These are phyloP conservation scores for Cylindroiulus punctatus DNA, from an alignment of 2,888 invertebrate genomes.

Conservation along the genomic window DNA sequence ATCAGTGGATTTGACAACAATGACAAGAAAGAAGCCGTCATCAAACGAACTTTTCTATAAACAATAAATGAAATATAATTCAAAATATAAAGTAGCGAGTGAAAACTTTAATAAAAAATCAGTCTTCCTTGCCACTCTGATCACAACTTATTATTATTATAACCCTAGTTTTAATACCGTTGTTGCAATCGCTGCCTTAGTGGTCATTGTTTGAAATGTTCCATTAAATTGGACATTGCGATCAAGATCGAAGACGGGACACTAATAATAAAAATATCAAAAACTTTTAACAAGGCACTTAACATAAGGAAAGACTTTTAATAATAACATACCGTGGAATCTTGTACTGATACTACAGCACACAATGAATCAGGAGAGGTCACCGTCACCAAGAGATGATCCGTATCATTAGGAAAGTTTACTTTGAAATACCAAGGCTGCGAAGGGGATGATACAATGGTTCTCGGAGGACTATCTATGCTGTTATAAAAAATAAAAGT, in stretches of 20 bases:
- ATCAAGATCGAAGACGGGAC: slow-evolving; percentile 84
- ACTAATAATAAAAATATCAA: slow-evolving; percentile 70
- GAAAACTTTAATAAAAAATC: too few species aligned
- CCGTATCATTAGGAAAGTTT: slow-evolving; percentile 68
- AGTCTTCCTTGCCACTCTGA: too few species aligned
- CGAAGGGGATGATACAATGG: slow-evolving; percentile 68
- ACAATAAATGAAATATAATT: not conserved
- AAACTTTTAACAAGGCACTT: not conserved
- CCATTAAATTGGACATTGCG: slow-evolving; percentile 80
- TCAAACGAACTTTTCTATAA: slow-evolving; percentile 72
- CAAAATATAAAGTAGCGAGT: not conserved
- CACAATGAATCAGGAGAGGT: slow-evolving; percentile 71
- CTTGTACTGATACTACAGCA: slow-evolving; percentile 82
- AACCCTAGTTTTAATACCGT: slow-evolving; percentile 68
- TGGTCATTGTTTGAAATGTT: slow-evolving; percentile 76
- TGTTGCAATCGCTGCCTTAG: slow-evolving; percentile 79
- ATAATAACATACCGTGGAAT: slow-evolving; percentile 71
- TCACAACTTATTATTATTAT: not conserved
- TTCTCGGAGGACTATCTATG: not conserved
- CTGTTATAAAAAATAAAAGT: not conserved
- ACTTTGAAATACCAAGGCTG: slow-evolving; percentile 74
- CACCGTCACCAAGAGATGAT: slow-evolving; percentile 65
- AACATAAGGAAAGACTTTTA: not conserved
- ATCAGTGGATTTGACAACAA: slow-evolving; percentile 78
- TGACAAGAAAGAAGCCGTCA: slow-evolving; percentile 79